phyloP scores from a whole-genome alignment of 2,113 vertebrate genomes.

The Upupa epops region DNA sequence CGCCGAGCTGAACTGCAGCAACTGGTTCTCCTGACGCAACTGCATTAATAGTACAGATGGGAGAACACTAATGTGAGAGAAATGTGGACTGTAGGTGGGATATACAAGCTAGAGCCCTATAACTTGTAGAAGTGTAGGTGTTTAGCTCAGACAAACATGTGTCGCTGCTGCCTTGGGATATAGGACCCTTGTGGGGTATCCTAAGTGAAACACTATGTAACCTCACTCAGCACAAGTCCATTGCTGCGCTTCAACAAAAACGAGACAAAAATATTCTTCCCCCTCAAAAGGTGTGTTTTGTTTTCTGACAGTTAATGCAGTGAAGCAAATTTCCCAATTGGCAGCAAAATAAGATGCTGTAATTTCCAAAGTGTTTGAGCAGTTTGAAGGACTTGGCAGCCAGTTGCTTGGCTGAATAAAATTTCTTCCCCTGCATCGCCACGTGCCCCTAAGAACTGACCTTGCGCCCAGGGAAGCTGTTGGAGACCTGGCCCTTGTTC shows the following conservation, averaged over 20 bases:
- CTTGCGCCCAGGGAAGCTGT: not conserved
- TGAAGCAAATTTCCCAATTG: not conserved
- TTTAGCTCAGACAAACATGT: not conserved
- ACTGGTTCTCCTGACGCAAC: not conserved
- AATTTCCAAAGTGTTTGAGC: constrained; percentile 1
- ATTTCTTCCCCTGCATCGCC: not conserved
- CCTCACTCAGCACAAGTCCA: not conserved
- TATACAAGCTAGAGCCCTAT: not conserved
- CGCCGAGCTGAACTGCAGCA: not conserved
- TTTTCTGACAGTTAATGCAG: not conserved
- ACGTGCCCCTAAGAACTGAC: not conserved
- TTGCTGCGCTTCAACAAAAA: not conserved
- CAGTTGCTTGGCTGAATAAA: not conserved
- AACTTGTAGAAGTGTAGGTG: not conserved
- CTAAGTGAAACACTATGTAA: not conserved
- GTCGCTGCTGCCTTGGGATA: not conserved
- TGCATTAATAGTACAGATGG: not conserved
- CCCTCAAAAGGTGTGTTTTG: not conserved
- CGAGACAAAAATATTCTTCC: not conserved
- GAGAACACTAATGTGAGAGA: not conserved
- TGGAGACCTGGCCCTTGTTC: not conserved
- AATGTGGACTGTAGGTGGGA: not conserved
- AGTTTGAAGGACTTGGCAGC: not conserved
- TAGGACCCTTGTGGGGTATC: not conserved
- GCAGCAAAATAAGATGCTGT: constrained; percentile 5